Evolutionary conservation across 2,888 invertebrate species (phyloP), one percentile per base, ranked within the genome.

Genomic region (Apodemia hepburni): DNA sequence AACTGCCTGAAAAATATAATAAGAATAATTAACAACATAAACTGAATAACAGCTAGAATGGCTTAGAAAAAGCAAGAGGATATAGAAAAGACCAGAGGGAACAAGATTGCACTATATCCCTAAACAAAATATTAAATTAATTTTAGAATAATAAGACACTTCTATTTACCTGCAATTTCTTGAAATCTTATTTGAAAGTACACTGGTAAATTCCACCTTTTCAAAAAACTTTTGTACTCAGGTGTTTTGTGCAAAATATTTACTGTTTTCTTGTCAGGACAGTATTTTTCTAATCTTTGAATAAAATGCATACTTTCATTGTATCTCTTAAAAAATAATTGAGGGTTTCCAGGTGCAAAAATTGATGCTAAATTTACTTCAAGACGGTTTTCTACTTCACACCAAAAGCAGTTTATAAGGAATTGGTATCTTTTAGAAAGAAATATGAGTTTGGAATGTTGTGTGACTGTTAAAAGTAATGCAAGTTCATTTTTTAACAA

Each of bases 121-220:
- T 33, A 8, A 33, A 33, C 6, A 64, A 11, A 57, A 29, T 29
- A 42, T 18, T 33, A 17, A 15, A 59, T 42, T 59, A 18, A 33
- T 2, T 33, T 9, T 33, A 33, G 2, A 9, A 9, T 9, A 33
- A 8, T 33, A 29, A 8, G 33, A 33, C 8, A 33, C 2, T 59
- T 58, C n/a, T 47, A 54, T 22, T 62, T 87, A 70, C 96, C 96
- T 62, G 97, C 97, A 78, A 98, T 97, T 88, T 98, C 97, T 92
- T 98, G 98, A 88, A 98, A 98, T 70, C 98, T 93, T 71, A 98
- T 97, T 89, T 98, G 98, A 82, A 97, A 98, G 85, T 99, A 99
- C n/a, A 99, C 98, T 12, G 98, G 97, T 61, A 98, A 92, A 85
- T 98, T 98, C 97, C 98, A 99, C 72, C 97, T 95, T 69, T 94